Evolutionary conservation across 2,888 invertebrate species (phyloP), one percentile per base, ranked within the genome.

Genomic region (Resseliella maxima): DNA sequence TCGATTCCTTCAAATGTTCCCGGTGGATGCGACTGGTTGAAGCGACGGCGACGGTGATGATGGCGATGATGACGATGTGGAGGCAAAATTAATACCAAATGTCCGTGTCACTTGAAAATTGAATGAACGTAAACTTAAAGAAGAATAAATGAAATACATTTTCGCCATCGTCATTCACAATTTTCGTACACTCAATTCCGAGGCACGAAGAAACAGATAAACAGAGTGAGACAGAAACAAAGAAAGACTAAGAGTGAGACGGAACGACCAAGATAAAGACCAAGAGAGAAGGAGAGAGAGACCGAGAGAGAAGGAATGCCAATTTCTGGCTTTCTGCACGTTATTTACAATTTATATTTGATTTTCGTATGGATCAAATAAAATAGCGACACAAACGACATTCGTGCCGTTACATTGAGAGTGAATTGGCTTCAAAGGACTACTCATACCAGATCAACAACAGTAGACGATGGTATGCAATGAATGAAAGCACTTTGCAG

Each of bases 81-180:
- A 59, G 31, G n/a, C 31, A 72, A 72, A 72, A 72, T 72, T 72
- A 72, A 72, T 72, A 72, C 72, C 31, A 72, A 72, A 72, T 72
- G 72, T 72, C 31, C 72, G n/a, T 72, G 72, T n/a, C 31, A 27
- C 72, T 72, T 27, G 72, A 72, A 72, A 72, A 72, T 72, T 18
- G 72, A 72, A 72, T 1, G 15, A 72, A 31, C 72, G 31, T 72
- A 72, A 72, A 72, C 72, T 72, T 72, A 27, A 31, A 72, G 72
- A n/a, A 35, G 35, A 72, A 59, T 3, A 72, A 12, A n/a, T 24
- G 59, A 31, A 72, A 59, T 24, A 12, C 15, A 15, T 35, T 12
- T 35, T 12, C 31, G 8, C 12, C 72, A 35, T 35, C 59, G 59
- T 15, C 59, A 24, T 59, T 35, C 72, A 72, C 72, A 72, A 72